Conservation (phyloP, 2,113 vertebrate genomes). For the Reinhardtius hippoglossoides region DNA sequence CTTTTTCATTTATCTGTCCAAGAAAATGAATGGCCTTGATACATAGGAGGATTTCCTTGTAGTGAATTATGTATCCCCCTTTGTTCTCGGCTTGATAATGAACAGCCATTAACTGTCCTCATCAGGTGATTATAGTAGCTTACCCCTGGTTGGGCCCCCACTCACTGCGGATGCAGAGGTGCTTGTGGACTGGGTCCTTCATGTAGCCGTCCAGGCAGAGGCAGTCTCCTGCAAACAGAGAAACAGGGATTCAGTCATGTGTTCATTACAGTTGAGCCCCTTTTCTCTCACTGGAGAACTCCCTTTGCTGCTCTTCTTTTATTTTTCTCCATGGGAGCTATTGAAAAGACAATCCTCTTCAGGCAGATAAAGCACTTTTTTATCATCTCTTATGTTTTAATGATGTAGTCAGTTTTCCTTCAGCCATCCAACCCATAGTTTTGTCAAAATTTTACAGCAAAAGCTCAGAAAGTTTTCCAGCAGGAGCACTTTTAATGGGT, state of each 20-base stretch:
- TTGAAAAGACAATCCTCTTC: conserved; percentile 29
- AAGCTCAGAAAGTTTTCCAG: conserved; percentile 17
- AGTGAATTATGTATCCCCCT: conserved; percentile 1
- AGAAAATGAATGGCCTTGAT: conserved; percentile 12
- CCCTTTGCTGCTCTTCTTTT: conserved; percentile 29
- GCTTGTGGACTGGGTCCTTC: conserved; percentile 97
- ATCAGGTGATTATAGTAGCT: conserved; percentile 72
- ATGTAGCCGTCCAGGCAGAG: conserved; percentile 97
- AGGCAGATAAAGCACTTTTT: conserved; percentile 25
- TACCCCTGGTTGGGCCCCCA: conserved; percentile 99
- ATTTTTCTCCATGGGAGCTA: conserved; percentile 21
- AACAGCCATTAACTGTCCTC: conserved; percentile 23
- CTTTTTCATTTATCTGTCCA: not conserved
- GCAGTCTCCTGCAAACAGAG: conserved; percentile 88
- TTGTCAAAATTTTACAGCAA: not conserved
- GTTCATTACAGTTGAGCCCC: conserved; percentile 44
- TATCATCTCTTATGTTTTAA: conserved; percentile 45
- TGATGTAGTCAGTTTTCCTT: conserved; percentile 16
- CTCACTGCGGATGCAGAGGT: conserved; percentile 97
- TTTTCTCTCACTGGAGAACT: conserved; percentile 36
- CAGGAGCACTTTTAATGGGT: conserved; percentile 19
- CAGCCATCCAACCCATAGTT: not conserved
- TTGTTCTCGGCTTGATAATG: conserved; percentile 22
- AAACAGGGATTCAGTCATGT: conserved; percentile 29
- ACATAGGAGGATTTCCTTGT: not conserved